A percentile compares a stretch with the other conserved stretches of the same genome.
Conservation (phyloP, 2,113 vertebrate genomes). For the Ciconia maguari region DNA sequence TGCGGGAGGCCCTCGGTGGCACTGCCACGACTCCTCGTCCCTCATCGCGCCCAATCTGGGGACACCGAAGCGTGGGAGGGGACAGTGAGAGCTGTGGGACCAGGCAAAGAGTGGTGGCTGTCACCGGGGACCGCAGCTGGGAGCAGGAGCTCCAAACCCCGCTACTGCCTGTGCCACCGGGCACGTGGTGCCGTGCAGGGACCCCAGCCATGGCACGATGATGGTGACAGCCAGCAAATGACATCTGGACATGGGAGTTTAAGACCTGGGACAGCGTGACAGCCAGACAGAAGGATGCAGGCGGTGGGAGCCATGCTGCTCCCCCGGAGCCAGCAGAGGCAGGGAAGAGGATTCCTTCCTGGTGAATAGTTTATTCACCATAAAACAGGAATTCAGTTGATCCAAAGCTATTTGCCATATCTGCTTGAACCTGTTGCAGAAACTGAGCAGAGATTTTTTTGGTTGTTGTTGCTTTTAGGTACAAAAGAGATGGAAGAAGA, state of each 20-base stretch:
- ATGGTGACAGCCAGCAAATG: background rate
- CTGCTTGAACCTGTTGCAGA: background rate
- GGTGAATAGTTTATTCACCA: background rate
- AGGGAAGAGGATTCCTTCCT: background rate
- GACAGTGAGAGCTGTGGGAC: background rate
- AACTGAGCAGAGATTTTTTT: too few relatives aligned
- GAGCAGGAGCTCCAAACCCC: background rate
- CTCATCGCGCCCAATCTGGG: background rate
- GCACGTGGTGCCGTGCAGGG: rapidly evolving
- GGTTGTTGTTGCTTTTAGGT: background rate
- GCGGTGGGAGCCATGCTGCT: background rate
- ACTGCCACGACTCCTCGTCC: background rate
- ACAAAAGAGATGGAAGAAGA: background rate
- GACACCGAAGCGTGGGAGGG: background rate
- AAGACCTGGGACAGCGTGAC: background rate
- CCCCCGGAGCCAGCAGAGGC: background rate
- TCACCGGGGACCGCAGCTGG: background rate
- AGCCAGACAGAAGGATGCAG: rapidly evolving
- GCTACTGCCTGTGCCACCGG: background rate
- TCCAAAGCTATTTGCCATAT: background rate
- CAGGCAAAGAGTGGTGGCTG: background rate
- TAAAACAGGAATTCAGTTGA: background rate
- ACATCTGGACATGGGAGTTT: background rate
- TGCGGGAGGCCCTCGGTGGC: background rate
- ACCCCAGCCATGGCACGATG: background rate